Percentiles rank a stretch among this genome's conserved stretches.
phyloP scores from a whole-genome alignment of 1,140 invertebrate genomes.

The Hestina assimilis region DNA sequence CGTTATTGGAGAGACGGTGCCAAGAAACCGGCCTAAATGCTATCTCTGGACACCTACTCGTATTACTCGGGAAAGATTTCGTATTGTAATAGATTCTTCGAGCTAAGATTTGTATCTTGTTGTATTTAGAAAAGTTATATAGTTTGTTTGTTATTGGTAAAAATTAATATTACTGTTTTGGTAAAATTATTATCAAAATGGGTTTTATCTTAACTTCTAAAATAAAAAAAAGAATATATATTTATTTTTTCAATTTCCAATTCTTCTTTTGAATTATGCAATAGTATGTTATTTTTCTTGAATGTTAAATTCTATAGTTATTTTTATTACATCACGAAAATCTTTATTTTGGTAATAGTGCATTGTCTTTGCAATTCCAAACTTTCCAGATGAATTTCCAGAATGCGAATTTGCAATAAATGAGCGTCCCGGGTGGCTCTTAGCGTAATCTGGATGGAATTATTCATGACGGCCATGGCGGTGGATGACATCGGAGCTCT shows the following conservation, averaged over 20 bases:
- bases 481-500: constrained; percentile 10
- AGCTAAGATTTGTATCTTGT: neutral
- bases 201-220: too few relatives aligned
- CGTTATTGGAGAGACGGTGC: constrained; percentile 33
- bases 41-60: constrained; percentile 31
- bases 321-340: neutral
- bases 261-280: too few relatives aligned
- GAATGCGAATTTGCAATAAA: constrained; percentile 16
- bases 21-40: constrained; percentile 41
- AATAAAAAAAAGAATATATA: too few relatives aligned
- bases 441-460: constrained; percentile 15
- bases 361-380: constrained; percentile 5
- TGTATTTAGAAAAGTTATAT: neutral
- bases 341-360: constrained; percentile 3
- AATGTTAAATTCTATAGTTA: too few relatives aligned
- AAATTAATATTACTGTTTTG: too few relatives aligned
- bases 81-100: constrained; percentile 19
- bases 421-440: constrained; percentile 10
- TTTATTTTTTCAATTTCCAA: too few relatives aligned
- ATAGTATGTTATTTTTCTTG: too few relatives aligned
- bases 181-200: too few relatives aligned
- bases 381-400: constrained; percentile 12
- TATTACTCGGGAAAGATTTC: constrained; percentile 35
- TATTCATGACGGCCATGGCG: constrained; percentile 16
- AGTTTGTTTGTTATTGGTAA: neutral